A percentile compares a stretch with the other conserved stretches of the same genome.
Evolutionary conservation across 2,888 invertebrate species (phyloP).

Genomic region (Luffia ferchaultella): DNA sequence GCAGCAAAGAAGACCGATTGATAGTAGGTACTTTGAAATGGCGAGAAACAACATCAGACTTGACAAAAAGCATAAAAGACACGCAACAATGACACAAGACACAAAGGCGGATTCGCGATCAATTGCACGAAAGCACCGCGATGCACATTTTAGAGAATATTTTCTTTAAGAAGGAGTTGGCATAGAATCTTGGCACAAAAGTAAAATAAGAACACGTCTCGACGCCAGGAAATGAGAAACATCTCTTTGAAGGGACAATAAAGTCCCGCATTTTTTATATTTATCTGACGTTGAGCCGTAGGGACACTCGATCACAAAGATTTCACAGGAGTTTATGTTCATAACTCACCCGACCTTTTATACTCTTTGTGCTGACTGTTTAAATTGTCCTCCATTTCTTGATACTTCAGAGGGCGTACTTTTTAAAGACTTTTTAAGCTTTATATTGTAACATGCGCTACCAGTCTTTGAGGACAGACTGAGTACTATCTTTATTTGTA

Average conservation of each 20-base stretch:
- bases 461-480: too few relatives aligned
- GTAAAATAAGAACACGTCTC: background rate
- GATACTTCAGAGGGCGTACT: too few relatives aligned
- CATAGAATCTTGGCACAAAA: background rate
- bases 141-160: background rate
- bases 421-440: too few relatives aligned
- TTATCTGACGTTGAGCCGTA: background rate
- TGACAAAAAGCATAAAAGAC: too few relatives aligned
- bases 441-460: too few relatives aligned
- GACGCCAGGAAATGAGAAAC: constrained; percentile 9
- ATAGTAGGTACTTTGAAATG: too few relatives aligned
- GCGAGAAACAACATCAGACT: too few relatives aligned
- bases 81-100: background rate
- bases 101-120: background rate
- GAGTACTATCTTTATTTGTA: too few relatives aligned
- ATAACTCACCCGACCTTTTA: background rate
- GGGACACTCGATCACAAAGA: background rate
- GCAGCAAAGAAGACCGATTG: too few relatives aligned
- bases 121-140: background rate
- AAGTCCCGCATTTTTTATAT: background rate
- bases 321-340: background rate
- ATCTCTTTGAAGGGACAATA: constrained; percentile 4
- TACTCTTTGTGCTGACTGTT: too few relatives aligned
- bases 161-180: background rate
- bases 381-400: too few relatives aligned